These are phyloP conservation scores for Microplitis manilae DNA, from an alignment of 2,888 invertebrate species.

Conservation along the genomic window DNA sequence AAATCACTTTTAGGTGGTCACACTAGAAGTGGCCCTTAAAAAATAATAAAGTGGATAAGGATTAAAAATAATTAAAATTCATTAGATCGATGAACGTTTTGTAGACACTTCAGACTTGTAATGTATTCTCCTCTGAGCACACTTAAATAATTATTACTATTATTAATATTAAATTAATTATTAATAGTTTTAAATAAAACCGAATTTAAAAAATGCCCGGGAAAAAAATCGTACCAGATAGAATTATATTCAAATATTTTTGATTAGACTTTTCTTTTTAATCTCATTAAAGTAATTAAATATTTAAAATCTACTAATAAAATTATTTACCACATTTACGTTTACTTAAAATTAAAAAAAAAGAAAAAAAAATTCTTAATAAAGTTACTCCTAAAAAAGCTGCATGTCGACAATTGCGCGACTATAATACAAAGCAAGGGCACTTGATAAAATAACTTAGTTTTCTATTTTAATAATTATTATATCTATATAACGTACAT, in stretches of 20 bases:
- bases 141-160: conserved; percentile 36
- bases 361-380: neutral
- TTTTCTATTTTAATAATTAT: conserved; percentile 72
- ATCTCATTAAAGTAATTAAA: neutral
- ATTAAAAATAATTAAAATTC: conserved; percentile 52
- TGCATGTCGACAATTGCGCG: conserved; percentile 67
- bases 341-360: neutral
- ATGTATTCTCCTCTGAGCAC: conserved; percentile 69
- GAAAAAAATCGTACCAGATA: no score
- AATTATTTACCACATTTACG: neutral
- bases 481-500: conserved; percentile 70
- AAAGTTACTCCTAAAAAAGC: conserved; percentile 61
- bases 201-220: no score
- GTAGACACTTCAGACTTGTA: conserved; percentile 70
- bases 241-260: no score
- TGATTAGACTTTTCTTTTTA: neutral
- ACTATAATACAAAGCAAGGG: conserved; percentile 77
- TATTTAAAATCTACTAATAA: neutral
- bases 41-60: neutral
- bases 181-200: neutral
- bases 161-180: no score
- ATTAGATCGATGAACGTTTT: conserved; percentile 62
- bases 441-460: conserved; percentile 78
- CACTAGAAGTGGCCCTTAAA: neutral
- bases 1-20: no score